phyloP scores from a whole-genome alignment of 2,113 vertebrate species.

The Anser brachyrhynchus region DNA sequence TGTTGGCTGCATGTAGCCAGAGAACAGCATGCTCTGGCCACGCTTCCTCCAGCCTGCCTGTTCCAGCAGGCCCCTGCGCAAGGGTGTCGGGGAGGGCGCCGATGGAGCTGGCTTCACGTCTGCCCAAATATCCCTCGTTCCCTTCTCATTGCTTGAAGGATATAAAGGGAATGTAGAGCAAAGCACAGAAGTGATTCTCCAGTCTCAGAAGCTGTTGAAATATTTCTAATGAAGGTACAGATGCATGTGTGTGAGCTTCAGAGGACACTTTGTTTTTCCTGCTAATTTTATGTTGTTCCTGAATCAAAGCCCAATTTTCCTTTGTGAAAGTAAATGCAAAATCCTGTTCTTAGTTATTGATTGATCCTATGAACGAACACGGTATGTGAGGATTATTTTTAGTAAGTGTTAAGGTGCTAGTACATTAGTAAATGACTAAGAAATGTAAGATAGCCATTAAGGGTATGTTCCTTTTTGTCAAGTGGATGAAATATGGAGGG shows the following conservation, averaged over 20 bases:
- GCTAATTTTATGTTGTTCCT: background rate
- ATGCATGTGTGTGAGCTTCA: background rate
- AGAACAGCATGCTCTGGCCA: background rate
- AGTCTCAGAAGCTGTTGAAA: background rate
- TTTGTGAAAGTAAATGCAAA: background rate
- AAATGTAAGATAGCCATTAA: background rate
- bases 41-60: background rate
- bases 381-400: background rate
- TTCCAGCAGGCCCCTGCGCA: background rate
- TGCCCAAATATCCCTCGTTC: background rate
- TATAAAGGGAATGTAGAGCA: background rate
- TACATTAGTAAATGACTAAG: background rate
- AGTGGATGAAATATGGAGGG: background rate
- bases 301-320: background rate
- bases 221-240: background rate
- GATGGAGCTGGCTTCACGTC: background rate
- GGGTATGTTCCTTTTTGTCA: background rate
- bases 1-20: background rate
- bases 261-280: background rate
- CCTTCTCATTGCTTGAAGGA: background rate
- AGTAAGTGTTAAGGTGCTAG: background rate
- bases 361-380: background rate
- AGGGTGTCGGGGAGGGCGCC: background rate
- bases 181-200: background rate
- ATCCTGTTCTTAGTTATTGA: background rate